These are phyloP conservation scores for Pyrocoelia pectoralis DNA, from an alignment of 2,888 invertebrate genomes.

Conservation along the genomic window DNA sequence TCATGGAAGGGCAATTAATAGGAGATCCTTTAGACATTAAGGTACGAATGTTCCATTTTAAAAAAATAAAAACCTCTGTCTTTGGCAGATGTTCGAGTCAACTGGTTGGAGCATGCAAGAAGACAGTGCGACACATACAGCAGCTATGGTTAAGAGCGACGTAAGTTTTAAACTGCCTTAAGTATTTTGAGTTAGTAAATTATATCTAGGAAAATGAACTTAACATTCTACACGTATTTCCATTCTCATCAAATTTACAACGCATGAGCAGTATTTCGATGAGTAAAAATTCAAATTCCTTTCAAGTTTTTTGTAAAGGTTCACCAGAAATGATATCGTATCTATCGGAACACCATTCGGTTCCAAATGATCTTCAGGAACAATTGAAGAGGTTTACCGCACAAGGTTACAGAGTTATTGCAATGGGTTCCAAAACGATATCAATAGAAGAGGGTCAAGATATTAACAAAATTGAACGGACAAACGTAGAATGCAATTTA, in stretches of 20 bases:
- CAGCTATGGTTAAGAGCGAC: too few species aligned
- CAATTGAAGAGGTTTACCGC: constrained; percentile 84
- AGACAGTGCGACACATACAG: constrained; percentile 52
- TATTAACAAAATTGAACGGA: constrained; percentile 75
- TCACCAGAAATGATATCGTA: constrained; percentile 90
- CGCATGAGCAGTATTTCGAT: constrained; percentile 85
- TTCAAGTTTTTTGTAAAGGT: constrained; percentile 89
- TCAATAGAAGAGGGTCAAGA: constrained; percentile 42
- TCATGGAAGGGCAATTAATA: constrained; percentile 82
- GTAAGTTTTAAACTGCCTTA: too few species aligned
- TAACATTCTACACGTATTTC: constrained; percentile 75
- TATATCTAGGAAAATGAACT: constrained; percentile 55
- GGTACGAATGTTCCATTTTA: constrained; percentile 57
- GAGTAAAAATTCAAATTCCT: constrained; percentile 73
- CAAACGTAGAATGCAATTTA: constrained; percentile 82
- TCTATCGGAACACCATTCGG: constrained; percentile 74
- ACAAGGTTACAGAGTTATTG: constrained; percentile 94
- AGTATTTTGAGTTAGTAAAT: too few species aligned
- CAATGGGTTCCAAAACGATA: constrained; percentile 77
- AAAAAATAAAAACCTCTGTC: too few species aligned
- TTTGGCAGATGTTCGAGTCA: constrained; percentile 85
- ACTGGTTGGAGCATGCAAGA: constrained; percentile 86
- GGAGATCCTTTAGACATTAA: constrained; percentile 96
- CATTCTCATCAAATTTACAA: constrained; percentile 85
- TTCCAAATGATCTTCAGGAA: constrained; percentile 79